phyloP scores from a whole-genome alignment of 1,140 invertebrate species.

The Helicoverpa armigera region DNA sequence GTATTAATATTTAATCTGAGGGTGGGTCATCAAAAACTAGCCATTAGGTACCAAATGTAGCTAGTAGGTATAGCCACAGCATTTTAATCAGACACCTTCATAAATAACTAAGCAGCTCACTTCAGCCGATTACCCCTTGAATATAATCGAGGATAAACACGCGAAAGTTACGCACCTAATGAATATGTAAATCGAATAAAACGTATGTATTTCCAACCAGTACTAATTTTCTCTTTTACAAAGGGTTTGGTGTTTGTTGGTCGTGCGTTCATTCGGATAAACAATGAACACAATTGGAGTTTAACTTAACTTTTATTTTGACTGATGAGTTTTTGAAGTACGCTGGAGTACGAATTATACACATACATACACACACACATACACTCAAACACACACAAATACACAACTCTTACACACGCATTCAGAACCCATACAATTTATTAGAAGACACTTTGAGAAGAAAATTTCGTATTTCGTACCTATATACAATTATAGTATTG shows the following conservation, averaged over 20 bases:
- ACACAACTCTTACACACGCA: too few species aligned
- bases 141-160: conserved; percentile 30
- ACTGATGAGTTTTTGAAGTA: neutral
- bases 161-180: conserved; percentile 32
- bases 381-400: too few species aligned
- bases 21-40: neutral
- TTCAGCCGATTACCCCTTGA: conserved; percentile 30
- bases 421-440: too few species aligned
- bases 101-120: conserved; percentile 32
- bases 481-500: too few species aligned
- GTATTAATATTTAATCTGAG: conserved; percentile 13
- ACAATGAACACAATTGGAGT: too few species aligned
- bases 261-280: neutral
- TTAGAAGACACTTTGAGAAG: too few species aligned
- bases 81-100: conserved; percentile 26
- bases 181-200: conserved; percentile 48
- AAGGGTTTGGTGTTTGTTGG: neutral
- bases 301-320: neutral
- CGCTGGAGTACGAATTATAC: too few species aligned
- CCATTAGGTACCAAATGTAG: neutral
- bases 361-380: too few species aligned
- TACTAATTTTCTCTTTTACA: conserved; percentile 33
- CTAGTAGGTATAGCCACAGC: neutral
- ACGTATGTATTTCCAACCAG: conserved; percentile 39
- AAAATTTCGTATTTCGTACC: too few species aligned